Percentiles rank a stretch among this genome's conserved stretches.
These are phyloP conservation scores for Ferdinandea cuprea DNA, from an alignment of 2,888 invertebrate species.

Conservation along the genomic window DNA sequence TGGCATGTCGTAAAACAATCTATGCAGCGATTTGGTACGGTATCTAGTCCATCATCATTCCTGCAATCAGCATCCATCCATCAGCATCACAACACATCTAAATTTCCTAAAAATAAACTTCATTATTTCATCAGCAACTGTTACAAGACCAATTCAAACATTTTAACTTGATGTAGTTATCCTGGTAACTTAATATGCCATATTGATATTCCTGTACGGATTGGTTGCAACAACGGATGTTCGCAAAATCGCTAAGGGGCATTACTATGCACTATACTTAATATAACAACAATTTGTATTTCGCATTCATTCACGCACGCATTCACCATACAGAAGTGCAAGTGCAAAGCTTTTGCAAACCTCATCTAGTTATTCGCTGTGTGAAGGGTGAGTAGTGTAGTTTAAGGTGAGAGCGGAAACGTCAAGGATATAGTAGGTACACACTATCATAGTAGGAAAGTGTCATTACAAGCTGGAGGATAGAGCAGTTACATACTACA, in stretches of 20 bases:
- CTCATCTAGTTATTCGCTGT: no score
- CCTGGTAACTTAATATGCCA: neutral
- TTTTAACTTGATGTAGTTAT: neutral
- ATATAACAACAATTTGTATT: constrained; percentile 18
- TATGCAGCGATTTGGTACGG: neutral
- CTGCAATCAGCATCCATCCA: constrained; percentile 4
- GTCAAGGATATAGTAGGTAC: no score
- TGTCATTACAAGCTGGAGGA: no score
- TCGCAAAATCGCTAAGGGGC: constrained; percentile 2
- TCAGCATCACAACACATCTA: neutral
- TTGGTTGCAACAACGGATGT: constrained; percentile 1
- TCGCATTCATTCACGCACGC: neutral
- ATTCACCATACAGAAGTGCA: neutral
- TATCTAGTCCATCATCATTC: neutral
- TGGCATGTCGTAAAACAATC: no score
- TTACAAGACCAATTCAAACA: neutral
- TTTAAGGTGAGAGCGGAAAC: no score
- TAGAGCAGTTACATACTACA: no score
- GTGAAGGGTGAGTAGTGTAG: no score
- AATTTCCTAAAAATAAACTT: constrained; percentile 17
- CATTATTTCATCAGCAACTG: neutral
- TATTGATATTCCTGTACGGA: neutral
- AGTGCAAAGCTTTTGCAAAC: neutral
- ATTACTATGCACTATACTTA: neutral
- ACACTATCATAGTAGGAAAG: no score